Evolutionary conservation across 2,113 vertebrate species (phyloP), one percentile per base, ranked within the genome.

Genomic region (Colius striatus): DNA sequence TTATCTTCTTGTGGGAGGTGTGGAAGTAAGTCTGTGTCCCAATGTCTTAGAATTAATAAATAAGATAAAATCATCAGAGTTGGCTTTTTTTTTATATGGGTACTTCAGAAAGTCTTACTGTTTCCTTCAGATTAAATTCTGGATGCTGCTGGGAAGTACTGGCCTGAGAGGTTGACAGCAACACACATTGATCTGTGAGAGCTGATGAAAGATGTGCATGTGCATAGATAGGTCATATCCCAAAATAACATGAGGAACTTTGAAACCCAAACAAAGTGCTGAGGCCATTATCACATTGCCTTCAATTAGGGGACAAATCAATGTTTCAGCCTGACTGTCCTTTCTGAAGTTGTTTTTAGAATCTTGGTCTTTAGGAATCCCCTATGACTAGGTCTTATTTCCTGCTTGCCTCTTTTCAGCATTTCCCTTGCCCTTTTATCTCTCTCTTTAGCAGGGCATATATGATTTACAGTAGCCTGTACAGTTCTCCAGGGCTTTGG

Each of bases 271-370:
- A 13, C 45, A 6, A 8, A 60, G 50, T 15, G 76, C 92, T 75
- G 68, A 78, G 72, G 10, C 43, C 14, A 1, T 60, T 30, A 20
- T 90, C 89, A 25, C 55, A 8, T 25, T 57, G 65, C 89, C 48
- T 77, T 32, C 76, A 30, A 2, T 1, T 60, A 92, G 76, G 66
- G 55, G 27, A 90, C 53, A 74, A 67, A 92, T 92, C 89, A 34
- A 50, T 89, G 53, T 20, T 60, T 18, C 61, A 60, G 22, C 70
- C 89, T 57, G 25, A 1, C 48, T 81, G 83, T 55, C 72, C 76
- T 92, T 90, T 66, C 48, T 74, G 43, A 14, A 34, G 89, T 2
- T 92, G 76, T 81, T 96, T 95, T 90, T 70, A 88, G 82, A 61
- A 20, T 13, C 41, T 13, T 27, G 63, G 29, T n/a, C 6, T 73